Conservation (phyloP, 2,113 vertebrate genomes). For the Caracal caracal region DNA sequence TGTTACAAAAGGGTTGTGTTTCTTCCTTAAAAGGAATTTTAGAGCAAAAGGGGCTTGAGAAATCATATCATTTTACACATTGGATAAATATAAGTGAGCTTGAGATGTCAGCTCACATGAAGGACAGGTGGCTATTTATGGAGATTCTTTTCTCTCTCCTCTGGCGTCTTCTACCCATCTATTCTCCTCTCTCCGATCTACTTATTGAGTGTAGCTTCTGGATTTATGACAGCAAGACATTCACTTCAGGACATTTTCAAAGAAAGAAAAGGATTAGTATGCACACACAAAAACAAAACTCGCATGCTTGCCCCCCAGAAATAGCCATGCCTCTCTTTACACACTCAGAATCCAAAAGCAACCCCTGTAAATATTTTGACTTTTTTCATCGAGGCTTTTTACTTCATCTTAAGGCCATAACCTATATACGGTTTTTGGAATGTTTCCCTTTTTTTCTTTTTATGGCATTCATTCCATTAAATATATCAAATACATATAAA, state of each 20-base stretch:
- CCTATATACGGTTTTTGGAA: neutral
- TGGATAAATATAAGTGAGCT: neutral
- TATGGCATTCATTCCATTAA: neutral
- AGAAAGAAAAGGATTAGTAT: neutral
- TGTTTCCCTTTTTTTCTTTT: neutral
- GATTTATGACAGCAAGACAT: neutral
- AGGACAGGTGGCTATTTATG: neutral
- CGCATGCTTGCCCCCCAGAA: neutral
- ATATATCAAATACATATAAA: neutral
- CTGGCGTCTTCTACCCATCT: neutral
- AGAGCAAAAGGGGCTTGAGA: neutral
- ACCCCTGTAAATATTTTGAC: neutral
- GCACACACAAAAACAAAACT: neutral
- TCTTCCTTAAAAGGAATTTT: neutral
- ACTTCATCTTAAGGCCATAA: neutral
- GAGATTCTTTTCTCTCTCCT: neutral
- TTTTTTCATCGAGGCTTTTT: neutral
- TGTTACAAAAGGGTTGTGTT: neutral
- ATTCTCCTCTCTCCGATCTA: neutral
- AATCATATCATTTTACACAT: neutral
- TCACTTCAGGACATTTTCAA: neutral
- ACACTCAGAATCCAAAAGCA: neutral
- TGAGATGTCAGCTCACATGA: neutral
- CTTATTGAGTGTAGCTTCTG: neutral
- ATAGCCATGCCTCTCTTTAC: neutral